Evolutionary conservation across 2,888 invertebrate genomes (phyloP).

Genomic region (Tuta absoluta): DNA sequence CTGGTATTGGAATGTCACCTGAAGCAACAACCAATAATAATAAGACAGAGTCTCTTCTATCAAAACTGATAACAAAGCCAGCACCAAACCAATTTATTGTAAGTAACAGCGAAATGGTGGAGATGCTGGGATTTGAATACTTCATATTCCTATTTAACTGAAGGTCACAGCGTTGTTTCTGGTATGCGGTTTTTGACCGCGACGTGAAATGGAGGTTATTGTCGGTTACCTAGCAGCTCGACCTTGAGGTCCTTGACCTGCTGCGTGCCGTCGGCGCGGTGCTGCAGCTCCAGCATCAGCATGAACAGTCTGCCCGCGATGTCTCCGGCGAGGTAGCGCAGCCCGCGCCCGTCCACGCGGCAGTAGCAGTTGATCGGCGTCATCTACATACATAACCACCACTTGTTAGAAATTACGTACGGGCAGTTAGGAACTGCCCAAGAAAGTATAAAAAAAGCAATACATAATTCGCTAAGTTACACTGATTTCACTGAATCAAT

Average conservation of each 20-base stretch:
- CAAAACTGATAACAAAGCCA: too few species aligned
- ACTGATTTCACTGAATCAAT: too few species aligned
- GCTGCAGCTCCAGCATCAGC: conserved; percentile 90
- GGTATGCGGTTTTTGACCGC: too few species aligned
- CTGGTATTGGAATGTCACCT: conserved; percentile 96
- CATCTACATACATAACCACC: conserved; percentile 78
- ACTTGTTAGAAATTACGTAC: too few species aligned
- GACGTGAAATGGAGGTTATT: conserved; percentile 38
- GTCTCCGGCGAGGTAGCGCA: conserved; percentile 95
- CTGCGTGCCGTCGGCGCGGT: conserved; percentile 87
- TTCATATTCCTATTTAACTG: too few species aligned
- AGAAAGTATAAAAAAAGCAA: too few species aligned
- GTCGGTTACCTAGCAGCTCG: conserved; percentile 87
- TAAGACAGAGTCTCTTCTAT: background rate
- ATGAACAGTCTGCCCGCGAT: conserved; percentile 97
- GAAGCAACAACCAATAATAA: conserved; percentile 24
- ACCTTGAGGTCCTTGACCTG: conserved; percentile 95
- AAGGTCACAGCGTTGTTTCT: too few species aligned
- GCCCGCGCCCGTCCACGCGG: conserved; percentile 94
- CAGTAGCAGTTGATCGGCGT: conserved; percentile 97
- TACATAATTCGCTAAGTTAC: too few species aligned
- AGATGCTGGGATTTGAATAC: too few species aligned
- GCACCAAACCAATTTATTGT: too few species aligned
- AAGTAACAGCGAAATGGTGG: background rate
- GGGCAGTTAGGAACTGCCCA: too few species aligned